Conservation (phyloP, 1,140 invertebrate genomes). For the Episyrphus balteatus region DNA sequence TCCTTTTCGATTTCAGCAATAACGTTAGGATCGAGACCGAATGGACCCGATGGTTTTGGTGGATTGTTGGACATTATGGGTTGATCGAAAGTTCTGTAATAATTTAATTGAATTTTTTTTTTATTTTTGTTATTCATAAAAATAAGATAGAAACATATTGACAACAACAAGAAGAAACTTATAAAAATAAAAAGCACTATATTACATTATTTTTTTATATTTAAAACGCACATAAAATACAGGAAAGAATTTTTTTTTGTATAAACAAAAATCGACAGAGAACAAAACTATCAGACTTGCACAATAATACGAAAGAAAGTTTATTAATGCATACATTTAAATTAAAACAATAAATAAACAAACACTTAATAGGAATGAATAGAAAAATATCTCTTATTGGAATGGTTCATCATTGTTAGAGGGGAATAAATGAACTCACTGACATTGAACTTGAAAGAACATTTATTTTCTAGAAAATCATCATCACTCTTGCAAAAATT, state of each 20-base stretch:
- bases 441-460: too few species aligned
- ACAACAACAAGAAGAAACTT: too few species aligned
- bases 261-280: too few species aligned
- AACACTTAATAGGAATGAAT: neutral
- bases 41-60: constrained; percentile 48
- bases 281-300: neutral
- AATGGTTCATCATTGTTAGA: too few species aligned
- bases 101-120: neutral
- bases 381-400: too few species aligned
- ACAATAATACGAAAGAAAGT: neutral
- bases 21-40: constrained; percentile 56
- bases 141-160: neutral
- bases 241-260: too few species aligned
- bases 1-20: constrained; percentile 48
- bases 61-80: constrained; percentile 16
- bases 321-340: neutral
- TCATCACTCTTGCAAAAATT: too few species aligned
- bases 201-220: too few species aligned
- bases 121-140: neutral
- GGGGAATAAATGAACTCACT: too few species aligned
- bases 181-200: too few species aligned
- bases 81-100: constrained; percentile 28
- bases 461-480: too few species aligned
- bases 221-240: too few species aligned
- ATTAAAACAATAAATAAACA: neutral